Evolutionary conservation across 1,140 invertebrate species (phyloP), one percentile per base, ranked within the genome.

Genomic region (Lanistes nyassanus): DNA sequence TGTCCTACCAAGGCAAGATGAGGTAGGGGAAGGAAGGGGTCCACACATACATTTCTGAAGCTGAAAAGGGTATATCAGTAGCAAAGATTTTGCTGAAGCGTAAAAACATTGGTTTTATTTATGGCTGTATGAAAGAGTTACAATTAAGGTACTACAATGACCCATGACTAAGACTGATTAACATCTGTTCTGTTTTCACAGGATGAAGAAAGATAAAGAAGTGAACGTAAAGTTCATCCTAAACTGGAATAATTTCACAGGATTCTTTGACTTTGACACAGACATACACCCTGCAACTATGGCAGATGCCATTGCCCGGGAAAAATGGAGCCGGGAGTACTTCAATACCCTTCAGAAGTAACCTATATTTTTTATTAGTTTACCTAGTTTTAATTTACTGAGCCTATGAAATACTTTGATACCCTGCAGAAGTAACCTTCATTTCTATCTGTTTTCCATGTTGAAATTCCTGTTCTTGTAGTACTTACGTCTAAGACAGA

Each of bases 301-400:
- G 85, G 92, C 93, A 9, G 90, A 90, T 80, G 91, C 91, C 51
- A 90, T 94, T 73, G 92, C 93, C 0, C 89, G 91, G 71, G 93
- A 94, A 86, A 87, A 87, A 3, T 94, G 93, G 93, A 92, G 91
- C n/a, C 78, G 83, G 34, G 89, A 92, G 64, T 94, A 92, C 83
- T 94, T 94, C 86, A 86, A 92, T 73, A 87, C 89, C 60, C 84
- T 94, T 13, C 90, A 93, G 89, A 90, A 88, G 93, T 93, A 89
- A 86, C 84, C 80, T 67, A 34, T 67, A 76, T 16, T 56, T 79
- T 81, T 70, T 64, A 62, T 67, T 67, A 56, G 76, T 68, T 75
- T 76, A 51, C 77, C 89, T 79, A 26, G 69, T 71, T 55, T 71
- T 71, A 31, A 21, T 26, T 71, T 56, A 11, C 34, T 71, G 21